Evolutionary conservation across 1,140 invertebrate species (phyloP).

Genomic region (Zaprionus inermis): DNA sequence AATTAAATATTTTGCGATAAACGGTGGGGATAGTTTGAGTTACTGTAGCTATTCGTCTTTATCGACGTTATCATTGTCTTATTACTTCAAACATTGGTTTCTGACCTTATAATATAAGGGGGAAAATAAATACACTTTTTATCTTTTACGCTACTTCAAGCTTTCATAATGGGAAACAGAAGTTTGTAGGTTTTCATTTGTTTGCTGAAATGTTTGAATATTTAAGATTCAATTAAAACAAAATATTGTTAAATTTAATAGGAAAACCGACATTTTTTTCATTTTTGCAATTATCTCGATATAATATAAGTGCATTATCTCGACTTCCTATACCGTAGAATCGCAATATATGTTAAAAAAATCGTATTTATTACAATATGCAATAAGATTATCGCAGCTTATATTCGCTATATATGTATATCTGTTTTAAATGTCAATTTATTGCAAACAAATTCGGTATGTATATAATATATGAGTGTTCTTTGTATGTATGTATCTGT

Average conservation of each 20-base stretch:
- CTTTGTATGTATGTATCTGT: slow-evolving; percentile 55
- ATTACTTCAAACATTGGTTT: not conserved
- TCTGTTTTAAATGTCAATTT: slow-evolving; percentile 38
- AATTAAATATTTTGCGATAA: not conserved
- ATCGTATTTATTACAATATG: slow-evolving; percentile 35
- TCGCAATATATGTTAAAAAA: slow-evolving; percentile 1
- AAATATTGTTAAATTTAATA: not conserved
- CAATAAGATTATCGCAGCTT: slow-evolving; percentile 43
- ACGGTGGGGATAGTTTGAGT: not conserved
- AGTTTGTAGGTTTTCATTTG: not conserved
- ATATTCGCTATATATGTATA: slow-evolving; percentile 31
- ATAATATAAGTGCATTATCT: slow-evolving; percentile 18
- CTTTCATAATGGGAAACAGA: not conserved
- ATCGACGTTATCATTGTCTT: not conserved
- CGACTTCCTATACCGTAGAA: slow-evolving; percentile 19
- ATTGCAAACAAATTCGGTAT: slow-evolving; percentile 52
- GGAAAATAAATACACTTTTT: not conserved
- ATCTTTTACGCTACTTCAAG: not conserved
- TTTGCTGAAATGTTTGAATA: not conserved
- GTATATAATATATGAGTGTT: slow-evolving; percentile 47
- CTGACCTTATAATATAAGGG: not conserved
- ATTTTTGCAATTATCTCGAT: not conserved
- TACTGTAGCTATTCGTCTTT: not conserved
- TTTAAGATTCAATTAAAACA: not conserved
- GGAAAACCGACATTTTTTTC: not conserved